These are phyloP conservation scores for Stigmatopora argus DNA, from an alignment of 2,113 vertebrate genomes.

Conservation along the genomic window DNA sequence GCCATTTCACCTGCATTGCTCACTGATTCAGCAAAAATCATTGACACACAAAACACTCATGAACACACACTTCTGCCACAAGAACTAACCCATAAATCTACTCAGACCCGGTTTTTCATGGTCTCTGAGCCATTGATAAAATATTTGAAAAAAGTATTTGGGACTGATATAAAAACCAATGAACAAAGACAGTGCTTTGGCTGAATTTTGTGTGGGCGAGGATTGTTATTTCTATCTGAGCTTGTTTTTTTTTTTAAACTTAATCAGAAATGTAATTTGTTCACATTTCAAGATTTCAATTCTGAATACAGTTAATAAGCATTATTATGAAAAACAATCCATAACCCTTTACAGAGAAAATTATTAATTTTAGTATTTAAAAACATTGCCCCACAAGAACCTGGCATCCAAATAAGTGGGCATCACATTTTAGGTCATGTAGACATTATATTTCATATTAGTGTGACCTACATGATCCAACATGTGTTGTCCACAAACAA, in stretches of 20 bases:
- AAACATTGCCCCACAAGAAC: too few species aligned
- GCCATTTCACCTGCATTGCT: conserved; percentile 59
- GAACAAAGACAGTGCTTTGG: not conserved
- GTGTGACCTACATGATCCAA: not conserved
- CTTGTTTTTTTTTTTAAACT: not conserved
- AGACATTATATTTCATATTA: too few species aligned
- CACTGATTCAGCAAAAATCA: conserved; percentile 54
- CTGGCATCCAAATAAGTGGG: too few species aligned
- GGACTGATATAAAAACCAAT: not conserved
- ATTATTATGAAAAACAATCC: not conserved
- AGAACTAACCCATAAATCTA: not conserved
- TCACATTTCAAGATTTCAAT: too few species aligned
- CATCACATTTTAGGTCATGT: too few species aligned
- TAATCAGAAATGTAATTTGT: too few species aligned
- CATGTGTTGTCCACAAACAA: too few species aligned
- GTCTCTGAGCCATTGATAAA: conserved; percentile 43
- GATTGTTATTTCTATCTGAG: not conserved
- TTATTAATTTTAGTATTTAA: too few species aligned
- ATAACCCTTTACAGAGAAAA: too few species aligned
- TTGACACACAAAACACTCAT: conserved; percentile 23
- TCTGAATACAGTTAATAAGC: too few species aligned
- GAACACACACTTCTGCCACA: conserved; percentile 7
- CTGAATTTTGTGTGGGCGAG: too few species aligned
- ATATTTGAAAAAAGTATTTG: conserved; percentile 63
- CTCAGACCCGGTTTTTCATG: conserved; percentile 21